Base-by-base conservation (phyloP, 1,140 invertebrate species). In the Hylaeus anthracinus region DNA sequence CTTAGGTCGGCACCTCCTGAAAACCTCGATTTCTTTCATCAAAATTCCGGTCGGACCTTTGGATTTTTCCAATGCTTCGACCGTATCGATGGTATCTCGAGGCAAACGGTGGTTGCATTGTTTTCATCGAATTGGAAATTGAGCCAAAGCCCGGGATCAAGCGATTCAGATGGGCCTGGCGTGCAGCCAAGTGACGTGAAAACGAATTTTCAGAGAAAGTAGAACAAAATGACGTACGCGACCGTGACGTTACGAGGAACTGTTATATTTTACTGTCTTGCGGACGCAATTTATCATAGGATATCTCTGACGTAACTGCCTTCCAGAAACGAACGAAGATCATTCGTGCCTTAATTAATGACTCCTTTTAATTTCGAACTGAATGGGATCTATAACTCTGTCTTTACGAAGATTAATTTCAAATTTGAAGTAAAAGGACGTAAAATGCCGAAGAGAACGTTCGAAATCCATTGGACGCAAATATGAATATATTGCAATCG, bases 201-300 rank as follows among this genome's bases (percentile, higher is more conserved):
- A 86, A 65, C 74, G 74, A 86, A 84, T 86, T 84, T 81, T 73
- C 58, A 75, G 73, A 48, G 71, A 84, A 87, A 87, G 74, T 87
- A 72, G 86, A 84, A 53, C 86, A 81, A 87, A 81, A 72, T 69
- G 85, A 86, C 64, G 65, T 80, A 80, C 41, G 72, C 37, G 82
- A 43, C 3, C 12, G 15, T 69, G 43, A 48, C 56, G 71, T 81
- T 74, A 55, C 9, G 71, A 74, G 14, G 41, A 77, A 82, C 58
- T 39, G 56, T 86, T 81, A 85, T 12, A 56, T 73, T 77, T 81
- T 72, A 69, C 73, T 39, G 71, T 86, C n/a, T 14, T 45, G 41
- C 45, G 56, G 37, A 15, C 45, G 56, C 26, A 51, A 82, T 79
- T 82, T 71, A 65, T 79, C 61, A 64, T 66, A 45, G 39, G 43